Evolutionary conservation across 2,888 invertebrate species (phyloP), one percentile per base, ranked within the genome.

Genomic region (Latrodectus hesperus): DNA sequence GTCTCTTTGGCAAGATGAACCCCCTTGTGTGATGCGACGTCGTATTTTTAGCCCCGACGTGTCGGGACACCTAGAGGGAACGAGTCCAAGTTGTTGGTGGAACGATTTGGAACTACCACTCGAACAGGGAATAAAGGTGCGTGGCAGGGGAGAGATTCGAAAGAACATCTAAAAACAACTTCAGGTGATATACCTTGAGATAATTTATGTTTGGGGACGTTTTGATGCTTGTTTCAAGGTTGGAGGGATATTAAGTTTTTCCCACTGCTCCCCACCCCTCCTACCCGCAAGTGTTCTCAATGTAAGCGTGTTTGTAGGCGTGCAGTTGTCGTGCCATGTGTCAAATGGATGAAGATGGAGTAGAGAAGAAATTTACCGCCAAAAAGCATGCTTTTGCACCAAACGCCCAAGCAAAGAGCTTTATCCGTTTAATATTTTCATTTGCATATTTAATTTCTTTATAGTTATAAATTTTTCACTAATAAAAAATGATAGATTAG

Each of bases 141-240:
- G 51, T 60, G 76, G 49, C 26, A 65, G 17, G n/a, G 51, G 17
- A 17, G 73, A 55, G 73, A 53, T 64, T 68, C 79, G 80, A 80
- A 81, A 68, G 55, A 68, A 75, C 75, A 86, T 81, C 86, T 86
- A 86, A 86, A 86, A 86, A 86, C 86, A 86, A 86, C 81, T 81
- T 26, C 81, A 87, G 86, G 86, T 87, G 81, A 82, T 87, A 81
- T 72, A 87, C 86, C 86, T 87, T 87, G 75, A 82, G 81, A 77
- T 87, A 81, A 81, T 87, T 81, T 87, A 87, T 81, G 81, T 82
- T 68, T 82, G 74, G 75, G 70, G 82, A 68, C 55, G 55, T 75
- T 82, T 82, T 75, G 82, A 82, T 70, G 82, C 70, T 49, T 9
- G n/a, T 17, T 55, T 86, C 81, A 81, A 77, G 76, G 81, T 81